Evolutionary conservation across 1,140 invertebrate species (phyloP), one percentile per base, ranked within the genome.

Genomic region (Psix sp.): DNA sequence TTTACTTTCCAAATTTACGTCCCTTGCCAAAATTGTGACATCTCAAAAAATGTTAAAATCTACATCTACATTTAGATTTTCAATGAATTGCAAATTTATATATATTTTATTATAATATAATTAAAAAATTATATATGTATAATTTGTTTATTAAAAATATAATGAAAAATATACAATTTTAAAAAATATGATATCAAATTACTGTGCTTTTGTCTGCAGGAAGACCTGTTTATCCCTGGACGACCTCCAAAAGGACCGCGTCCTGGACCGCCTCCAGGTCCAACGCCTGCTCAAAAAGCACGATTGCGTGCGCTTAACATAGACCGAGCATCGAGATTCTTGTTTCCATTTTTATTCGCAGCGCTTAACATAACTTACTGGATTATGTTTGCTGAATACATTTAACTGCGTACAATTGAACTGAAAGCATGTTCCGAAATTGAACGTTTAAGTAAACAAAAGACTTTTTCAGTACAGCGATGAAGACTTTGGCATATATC

Each of bases 341-440:
- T 95, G 80, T 97, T 97, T 82, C 95, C 95, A 0, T 88, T 94
- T 2, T 90, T 95, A 6, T 97, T 97, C 80, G 89, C 94, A 16
- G 86, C 94, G 38, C 89, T 96, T 9, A 97, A 97, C 85, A 89
- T 90, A 65, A 93, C 93, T 65, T 97, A 97, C 82, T 97, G 95
- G 95, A 91, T 94, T 57, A 91, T 94, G 81, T 97, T 96, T 85
- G 93, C 92, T 15, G 92, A 94, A 80, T 95, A 94, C 84, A 92
- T 95, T 80, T 94, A 91, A 87, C 76, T 66, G 46, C 49, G 42
- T 35, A 62, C 38, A 48, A 20, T 33, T 33, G 52, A 57, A 74
- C 62, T 66, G 56, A 67, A 39, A 29, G 24, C 51, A 62, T 40
- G 51, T 67, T 74, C 62, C 62, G 17, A 49, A 38, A 42, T 56